Percentiles rank a stretch among this genome's conserved stretches.
Evolutionary conservation across 2,888 invertebrate genomes (phyloP).

Genomic region (Drosophila bunnanda): DNA sequence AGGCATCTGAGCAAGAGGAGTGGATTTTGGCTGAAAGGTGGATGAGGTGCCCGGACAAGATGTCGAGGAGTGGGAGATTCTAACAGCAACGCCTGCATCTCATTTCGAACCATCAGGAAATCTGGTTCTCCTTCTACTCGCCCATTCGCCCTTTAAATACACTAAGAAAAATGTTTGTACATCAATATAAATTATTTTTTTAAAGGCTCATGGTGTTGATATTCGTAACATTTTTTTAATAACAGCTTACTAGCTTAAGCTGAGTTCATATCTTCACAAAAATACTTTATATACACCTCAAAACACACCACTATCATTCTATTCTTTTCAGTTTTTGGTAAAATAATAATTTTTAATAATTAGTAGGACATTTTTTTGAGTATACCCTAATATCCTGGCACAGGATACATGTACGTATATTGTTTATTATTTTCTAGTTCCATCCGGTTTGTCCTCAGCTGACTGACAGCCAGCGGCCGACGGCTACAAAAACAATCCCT

Average conservation of each 20-base stretch:
- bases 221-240: neutral
- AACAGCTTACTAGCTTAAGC: no score
- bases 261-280: neutral
- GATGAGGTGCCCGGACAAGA: slow-evolving; percentile 18
- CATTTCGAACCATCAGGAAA: slow-evolving; percentile 56
- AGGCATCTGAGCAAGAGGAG: slow-evolving; percentile 6
- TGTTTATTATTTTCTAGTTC: slow-evolving; percentile 73
- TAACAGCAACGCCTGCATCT: slow-evolving; percentile 71
- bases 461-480: slow-evolving; percentile 54
- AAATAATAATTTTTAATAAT: neutral
- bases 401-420: slow-evolving; percentile 69
- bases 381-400: slow-evolving; percentile 71
- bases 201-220: neutral
- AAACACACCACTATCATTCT: neutral
- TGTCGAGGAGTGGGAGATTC: slow-evolving; percentile 35
- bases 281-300: neutral
- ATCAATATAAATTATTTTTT: neutral
- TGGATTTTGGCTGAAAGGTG: slow-evolving; percentile 22
- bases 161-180: neutral
- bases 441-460: slow-evolving; percentile 68
- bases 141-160: slow-evolving; percentile 7
- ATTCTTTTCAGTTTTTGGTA: no score
- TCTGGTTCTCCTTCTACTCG: neutral
- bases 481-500: slow-evolving; percentile 47
- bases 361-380: neutral